A percentile compares a stretch with the other conserved stretches of the same genome.
These are phyloP conservation scores for Protonemura montana DNA, from an alignment of 2,888 invertebrate genomes.

Conservation along the genomic window DNA sequence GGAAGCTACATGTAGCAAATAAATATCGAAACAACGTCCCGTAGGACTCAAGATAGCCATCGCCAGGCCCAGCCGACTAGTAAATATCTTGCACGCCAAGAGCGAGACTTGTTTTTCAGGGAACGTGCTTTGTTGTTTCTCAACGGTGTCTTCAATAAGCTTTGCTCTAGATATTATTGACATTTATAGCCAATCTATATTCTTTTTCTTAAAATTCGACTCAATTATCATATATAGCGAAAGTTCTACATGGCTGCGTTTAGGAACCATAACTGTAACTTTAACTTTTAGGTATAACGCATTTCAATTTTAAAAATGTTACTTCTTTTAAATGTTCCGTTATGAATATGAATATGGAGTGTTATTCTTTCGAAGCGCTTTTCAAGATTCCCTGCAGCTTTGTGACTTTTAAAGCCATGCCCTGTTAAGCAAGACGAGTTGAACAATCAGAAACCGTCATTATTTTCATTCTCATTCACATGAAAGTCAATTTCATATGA, in stretches of 20 bases:
- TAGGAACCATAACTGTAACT: background rate
- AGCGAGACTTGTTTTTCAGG: background rate
- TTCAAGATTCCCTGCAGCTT: background rate
- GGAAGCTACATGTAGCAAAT: background rate
- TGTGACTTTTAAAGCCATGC: background rate
- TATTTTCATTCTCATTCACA: background rate
- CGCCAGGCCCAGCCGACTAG: background rate
- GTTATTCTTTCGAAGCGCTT: background rate
- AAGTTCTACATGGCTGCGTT: background rate
- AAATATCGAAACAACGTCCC: background rate
- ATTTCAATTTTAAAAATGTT: background rate
- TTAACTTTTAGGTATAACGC: background rate
- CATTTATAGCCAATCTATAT: background rate
- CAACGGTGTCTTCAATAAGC: background rate
- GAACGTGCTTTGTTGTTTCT: background rate
- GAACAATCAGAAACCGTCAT: background rate
- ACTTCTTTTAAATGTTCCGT: background rate
- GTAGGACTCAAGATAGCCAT: background rate
- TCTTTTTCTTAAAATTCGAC: background rate
- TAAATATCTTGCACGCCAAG: background rate
- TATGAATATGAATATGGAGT: background rate
- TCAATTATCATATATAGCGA: background rate
- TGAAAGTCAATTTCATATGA: background rate
- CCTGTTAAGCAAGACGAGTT: background rate
- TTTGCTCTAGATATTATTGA: constrained; percentile 12